phyloP scores from a whole-genome alignment of 2,113 vertebrate genomes.

The Grammomys surdaster region DNA sequence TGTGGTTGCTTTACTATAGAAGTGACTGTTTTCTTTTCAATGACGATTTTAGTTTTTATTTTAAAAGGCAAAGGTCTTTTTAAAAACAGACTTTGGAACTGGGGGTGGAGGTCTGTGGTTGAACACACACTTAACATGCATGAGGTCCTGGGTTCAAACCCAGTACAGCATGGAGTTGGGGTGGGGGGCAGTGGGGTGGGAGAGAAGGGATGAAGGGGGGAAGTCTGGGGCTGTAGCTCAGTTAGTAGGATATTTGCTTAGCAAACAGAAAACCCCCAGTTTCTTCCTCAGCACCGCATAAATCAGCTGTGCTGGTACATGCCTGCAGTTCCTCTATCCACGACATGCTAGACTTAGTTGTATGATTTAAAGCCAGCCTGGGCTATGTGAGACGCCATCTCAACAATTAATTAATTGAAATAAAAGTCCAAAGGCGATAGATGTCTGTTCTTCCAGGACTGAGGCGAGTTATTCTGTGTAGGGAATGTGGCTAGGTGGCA shows the following conservation, averaged over 20 bases:
- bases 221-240: not conserved
- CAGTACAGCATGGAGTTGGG: not conserved
- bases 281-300: not conserved
- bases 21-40: not conserved
- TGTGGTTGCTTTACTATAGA: not conserved
- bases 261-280: not conserved
- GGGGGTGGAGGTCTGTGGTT: not conserved
- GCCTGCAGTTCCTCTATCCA: not conserved
- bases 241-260: not conserved
- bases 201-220: not conserved
- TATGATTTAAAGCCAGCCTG: not conserved
- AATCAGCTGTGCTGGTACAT: not conserved
- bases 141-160: not conserved
- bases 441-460: not conserved
- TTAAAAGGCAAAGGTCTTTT: conserved; percentile 34
- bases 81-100: conserved; percentile 27
- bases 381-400: not conserved
- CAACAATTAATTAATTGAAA: not conserved
- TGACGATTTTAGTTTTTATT: conserved; percentile 32
- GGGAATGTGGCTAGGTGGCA: not conserved
- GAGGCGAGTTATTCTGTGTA: not conserved
- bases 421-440: not conserved
- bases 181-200: too few relatives aligned
- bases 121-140: not conserved
- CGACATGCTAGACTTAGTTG: not conserved